These are phyloP conservation scores for Coregonus suidteri DNA, from an alignment of 2,797 vertebrate genomes.

Conservation along the genomic window DNA sequence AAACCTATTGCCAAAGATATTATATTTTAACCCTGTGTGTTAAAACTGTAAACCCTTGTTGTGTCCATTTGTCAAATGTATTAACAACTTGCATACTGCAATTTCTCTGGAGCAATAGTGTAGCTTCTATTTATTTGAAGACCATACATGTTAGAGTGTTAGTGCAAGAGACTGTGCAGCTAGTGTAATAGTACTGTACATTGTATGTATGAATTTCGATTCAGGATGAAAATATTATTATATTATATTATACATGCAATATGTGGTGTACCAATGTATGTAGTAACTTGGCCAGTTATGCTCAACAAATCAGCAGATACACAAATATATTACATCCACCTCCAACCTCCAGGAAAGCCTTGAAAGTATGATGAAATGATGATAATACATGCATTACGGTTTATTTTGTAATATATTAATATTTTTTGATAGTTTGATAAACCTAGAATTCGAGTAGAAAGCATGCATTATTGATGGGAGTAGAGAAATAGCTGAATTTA, in stretches of 20 bases:
- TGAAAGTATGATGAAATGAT: background rate
- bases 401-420: background rate
- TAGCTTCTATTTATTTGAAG: background rate
- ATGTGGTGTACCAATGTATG: background rate
- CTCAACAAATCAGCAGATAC: background rate
- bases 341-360: background rate
- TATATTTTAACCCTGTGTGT: slow-evolving; percentile 2
- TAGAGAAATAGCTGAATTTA: background rate
- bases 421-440: background rate
- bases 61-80: slow-evolving; percentile 23
- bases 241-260: background rate
- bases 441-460: background rate
- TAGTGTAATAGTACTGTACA: background rate
- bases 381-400: background rate
- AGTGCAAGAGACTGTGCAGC: background rate
- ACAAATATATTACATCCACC: background rate
- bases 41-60: slow-evolving; percentile 21
- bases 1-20: slow-evolving; percentile 41
- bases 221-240: background rate
- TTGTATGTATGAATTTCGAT: background rate
- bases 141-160: slow-evolving; percentile 21
- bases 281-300: background rate
- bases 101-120: background rate
- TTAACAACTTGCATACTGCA: background rate
- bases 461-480: slow-evolving; percentile 4